Base-by-base conservation (phyloP, 2,113 vertebrate genomes). In the Herpetotheres cachinnans region DNA sequence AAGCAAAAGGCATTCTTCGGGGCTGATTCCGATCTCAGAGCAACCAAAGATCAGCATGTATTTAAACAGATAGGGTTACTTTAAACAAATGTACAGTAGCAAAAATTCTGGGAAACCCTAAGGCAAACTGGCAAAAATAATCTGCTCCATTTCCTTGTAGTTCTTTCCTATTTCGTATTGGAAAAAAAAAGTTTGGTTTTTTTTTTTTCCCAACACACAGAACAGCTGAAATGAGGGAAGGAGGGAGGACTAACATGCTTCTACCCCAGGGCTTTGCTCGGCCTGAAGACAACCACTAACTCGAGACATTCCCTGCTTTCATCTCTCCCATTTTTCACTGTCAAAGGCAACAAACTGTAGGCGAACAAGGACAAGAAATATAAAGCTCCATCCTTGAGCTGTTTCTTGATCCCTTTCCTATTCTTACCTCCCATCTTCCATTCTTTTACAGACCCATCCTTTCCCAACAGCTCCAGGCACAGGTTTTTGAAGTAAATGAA, bases 61-160 rank as follows among this genome's bases (percentile, higher is more conserved):
- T 91, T 97, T 93, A 91, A 97, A 97, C 93, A 97, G 91, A 96
- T 97, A 95, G 91, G 38, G 93, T 97, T 96, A 96, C 96, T 96
- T 96, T 95, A 95, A 97, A 90, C 91, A 97, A 97, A 97, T 96
- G 96, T 97, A 96, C 95, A 97, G 95, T 97, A 95, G 97, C 93
- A 96, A 94, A 97, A 93, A 95, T 95, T 96, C 93, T 94, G 95
- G 96, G 93, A 97, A 97, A 93, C 89, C 95, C 93, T 88, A 90
- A 95, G 95, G 95, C 95, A 95, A 97, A 82, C 86, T 95, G 91
- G 86, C 93, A 93, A 97, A 97, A 95, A 95, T 91, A 93, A 93
- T 86, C 84, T 83, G 54, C 58, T 80, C 70, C 1, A 4, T 91
- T 96, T 97, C 93, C 94, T 91, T 88, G 62, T 91, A 91, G 89